Percentiles rank a stretch among this genome's conserved stretches.
These are phyloP conservation scores for Tympanoctomys barrerae DNA, from an alignment of 2,797 vertebrate species.

Conservation along the genomic window DNA sequence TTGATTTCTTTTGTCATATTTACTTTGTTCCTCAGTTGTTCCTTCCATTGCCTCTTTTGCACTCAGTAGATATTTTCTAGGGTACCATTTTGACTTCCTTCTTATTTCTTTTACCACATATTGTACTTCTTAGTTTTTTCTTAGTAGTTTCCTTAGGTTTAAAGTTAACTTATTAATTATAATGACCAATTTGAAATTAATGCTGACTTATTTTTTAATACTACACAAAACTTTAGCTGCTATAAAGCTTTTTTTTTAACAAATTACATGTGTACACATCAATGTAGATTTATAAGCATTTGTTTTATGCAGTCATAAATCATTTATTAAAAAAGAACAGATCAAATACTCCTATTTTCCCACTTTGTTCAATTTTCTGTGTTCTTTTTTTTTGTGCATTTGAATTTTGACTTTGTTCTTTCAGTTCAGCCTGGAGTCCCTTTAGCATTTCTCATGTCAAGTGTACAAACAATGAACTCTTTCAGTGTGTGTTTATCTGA, in stretches of 20 bases:
- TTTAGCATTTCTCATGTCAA: background rate
- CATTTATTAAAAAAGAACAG: background rate
- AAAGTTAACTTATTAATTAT: background rate
- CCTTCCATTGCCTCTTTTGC: background rate
- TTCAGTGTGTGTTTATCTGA: background rate
- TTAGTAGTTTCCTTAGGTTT: background rate
- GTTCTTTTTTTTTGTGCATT: background rate
- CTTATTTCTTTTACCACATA: background rate
- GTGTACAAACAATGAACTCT: background rate
- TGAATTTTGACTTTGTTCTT: background rate
- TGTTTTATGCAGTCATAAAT: background rate
- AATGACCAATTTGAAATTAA: background rate
- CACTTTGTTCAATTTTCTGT: background rate
- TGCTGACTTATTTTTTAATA: background rate
- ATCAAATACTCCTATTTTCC: background rate
- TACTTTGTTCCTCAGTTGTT: background rate
- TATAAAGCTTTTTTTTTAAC: background rate
- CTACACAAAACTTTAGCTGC: background rate
- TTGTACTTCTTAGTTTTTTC: background rate
- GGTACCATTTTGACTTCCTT: background rate
- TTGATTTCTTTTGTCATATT: background rate
- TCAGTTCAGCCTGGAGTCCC: background rate
- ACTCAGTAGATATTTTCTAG: background rate
- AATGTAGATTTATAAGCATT: background rate
- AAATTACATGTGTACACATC: background rate